These are phyloP conservation scores for Tenthredo mesomela DNA, from an alignment of 2,888 invertebrate genomes.

Conservation along the genomic window DNA sequence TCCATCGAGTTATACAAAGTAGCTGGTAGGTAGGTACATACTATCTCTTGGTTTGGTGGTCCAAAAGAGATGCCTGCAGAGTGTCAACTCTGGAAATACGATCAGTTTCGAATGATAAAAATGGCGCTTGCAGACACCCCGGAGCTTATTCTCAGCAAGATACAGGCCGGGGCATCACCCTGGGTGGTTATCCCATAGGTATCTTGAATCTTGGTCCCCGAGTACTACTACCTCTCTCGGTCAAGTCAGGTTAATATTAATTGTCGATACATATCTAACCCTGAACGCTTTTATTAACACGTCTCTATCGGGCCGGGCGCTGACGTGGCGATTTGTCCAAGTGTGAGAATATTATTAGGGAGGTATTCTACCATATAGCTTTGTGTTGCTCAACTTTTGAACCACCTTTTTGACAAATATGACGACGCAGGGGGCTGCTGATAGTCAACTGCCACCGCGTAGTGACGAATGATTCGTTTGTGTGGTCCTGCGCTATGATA, in stretches of 20 bases:
- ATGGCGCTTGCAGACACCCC: conserved; percentile 46
- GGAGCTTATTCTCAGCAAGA: conserved; percentile 10
- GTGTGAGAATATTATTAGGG: conserved; percentile 71
- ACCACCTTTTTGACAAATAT: conserved; percentile 67
- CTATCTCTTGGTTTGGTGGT: background rate
- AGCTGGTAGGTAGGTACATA: background rate
- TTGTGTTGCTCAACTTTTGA: conserved; percentile 50
- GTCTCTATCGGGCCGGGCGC: conserved; percentile 60
- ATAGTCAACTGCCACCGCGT: conserved; percentile 35
- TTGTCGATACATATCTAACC: conserved; percentile 65
- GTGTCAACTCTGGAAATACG: conserved; percentile 18
- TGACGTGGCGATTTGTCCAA: conserved; percentile 67
- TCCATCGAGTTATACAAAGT: conserved; percentile 46
- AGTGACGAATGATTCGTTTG: conserved; percentile 56
- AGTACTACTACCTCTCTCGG: conserved; percentile 19
- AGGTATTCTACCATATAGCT: conserved; percentile 49
- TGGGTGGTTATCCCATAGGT: conserved; percentile 62
- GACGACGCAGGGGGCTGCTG: conserved; percentile 60
- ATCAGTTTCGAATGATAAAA: conserved; percentile 42
- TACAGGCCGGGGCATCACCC: conserved; percentile 53
- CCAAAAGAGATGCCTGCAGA: conserved; percentile 4
- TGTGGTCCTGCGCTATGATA: background rate
- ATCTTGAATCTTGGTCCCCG: conserved; percentile 58
- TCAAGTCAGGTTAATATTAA: conserved; percentile 60
- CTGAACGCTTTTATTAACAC: conserved; percentile 61